These are phyloP conservation scores for Atta cephalotes DNA, from an alignment of 1,140 invertebrate genomes.

Conservation along the genomic window DNA sequence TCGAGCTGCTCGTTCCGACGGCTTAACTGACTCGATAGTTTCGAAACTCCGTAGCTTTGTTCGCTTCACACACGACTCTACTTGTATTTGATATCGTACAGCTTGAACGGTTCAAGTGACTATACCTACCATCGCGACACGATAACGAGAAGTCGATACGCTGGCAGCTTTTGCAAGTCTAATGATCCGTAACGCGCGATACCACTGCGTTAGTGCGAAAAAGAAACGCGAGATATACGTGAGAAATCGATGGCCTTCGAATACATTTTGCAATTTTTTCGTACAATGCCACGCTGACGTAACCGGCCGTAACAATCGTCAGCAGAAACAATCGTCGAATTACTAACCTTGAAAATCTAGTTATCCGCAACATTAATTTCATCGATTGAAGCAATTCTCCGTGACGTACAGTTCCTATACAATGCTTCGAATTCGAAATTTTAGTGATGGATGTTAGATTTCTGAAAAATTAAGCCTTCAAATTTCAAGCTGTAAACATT, in stretches of 20 bases:
- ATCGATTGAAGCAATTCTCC: not conserved
- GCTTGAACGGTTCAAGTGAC: conserved; percentile 22
- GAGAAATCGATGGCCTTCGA: conserved; percentile 40
- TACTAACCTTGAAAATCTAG: conserved; percentile 10
- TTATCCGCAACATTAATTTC: conserved; percentile 15
- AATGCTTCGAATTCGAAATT: not conserved
- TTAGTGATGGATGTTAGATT: too few relatives aligned
- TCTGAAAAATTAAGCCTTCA: not conserved
- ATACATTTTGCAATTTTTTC: conserved; percentile 46
- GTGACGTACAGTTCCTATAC: not conserved
- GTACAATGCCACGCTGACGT: conserved; percentile 10
- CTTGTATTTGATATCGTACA: conserved; percentile 40
- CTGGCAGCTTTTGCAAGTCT: conserved; percentile 22
- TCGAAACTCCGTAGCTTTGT: conserved; percentile 44
- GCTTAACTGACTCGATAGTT: conserved; percentile 43
- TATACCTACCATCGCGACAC: not conserved
- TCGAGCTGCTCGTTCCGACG: conserved; percentile 33
- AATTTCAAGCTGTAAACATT: not conserved
- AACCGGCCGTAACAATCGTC: not conserved
- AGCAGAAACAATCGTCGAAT: not conserved
- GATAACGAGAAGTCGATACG: conserved; percentile 43
- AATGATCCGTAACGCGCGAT: conserved; percentile 48
- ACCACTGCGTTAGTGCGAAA: not conserved
- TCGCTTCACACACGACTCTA: conserved; percentile 21
- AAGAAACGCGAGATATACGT: conserved; percentile 2